Evolutionary conservation across 2,888 invertebrate species (phyloP), one percentile per base, ranked within the genome.

Genomic region (Chrysolina oricalcia): DNA sequence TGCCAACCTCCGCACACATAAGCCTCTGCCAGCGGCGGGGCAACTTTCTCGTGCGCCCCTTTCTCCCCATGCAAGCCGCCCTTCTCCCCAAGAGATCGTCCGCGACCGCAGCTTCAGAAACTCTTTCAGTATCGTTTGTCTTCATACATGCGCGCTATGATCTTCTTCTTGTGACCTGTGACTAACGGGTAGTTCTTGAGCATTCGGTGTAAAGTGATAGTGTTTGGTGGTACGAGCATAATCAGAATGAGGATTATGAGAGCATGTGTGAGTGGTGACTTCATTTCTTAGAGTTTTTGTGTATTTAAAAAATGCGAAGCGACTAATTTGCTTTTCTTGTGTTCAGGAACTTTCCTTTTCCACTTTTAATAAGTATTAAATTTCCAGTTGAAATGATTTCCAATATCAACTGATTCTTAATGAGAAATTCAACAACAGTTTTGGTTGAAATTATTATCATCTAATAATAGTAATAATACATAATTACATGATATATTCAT

Each of bases 11-110:
- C 68, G 19, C 35, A 27, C 40, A 19, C n/a, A 53, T 48, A 46
- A 50, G 65, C 17, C 21, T 41, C 19, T 43, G 77, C 74, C 75
- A 75, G 66, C 77, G 74, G 67, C 77, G 72, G 81, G 80, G 74
- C 85, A 86, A 87, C 86, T 87, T 87, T 87, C 86, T 86, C 78
- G 81, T 69, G 79, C 81, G 82, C 85, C 83, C 86, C 85, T 86
- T 87, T 86, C 85, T 84, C 85, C 84, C 85, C 81, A 78, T 82
- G 81, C 80, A 81, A 76, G 64, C 76, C 73, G 78, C 81, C 82
- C 81, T 82, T 80, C 81, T 80, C 79, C 75, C 64, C 56, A 65
- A 70, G 65, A 71, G 69, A 59, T 68, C 62, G 79, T 75, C 78
- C 75, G 71, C 79, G 78, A 63, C 27, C 64, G 75, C 78, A 81